Evolutionary conservation across 2,797 vertebrate genomes (phyloP).

Genomic region (Spheniscus humboldti): DNA sequence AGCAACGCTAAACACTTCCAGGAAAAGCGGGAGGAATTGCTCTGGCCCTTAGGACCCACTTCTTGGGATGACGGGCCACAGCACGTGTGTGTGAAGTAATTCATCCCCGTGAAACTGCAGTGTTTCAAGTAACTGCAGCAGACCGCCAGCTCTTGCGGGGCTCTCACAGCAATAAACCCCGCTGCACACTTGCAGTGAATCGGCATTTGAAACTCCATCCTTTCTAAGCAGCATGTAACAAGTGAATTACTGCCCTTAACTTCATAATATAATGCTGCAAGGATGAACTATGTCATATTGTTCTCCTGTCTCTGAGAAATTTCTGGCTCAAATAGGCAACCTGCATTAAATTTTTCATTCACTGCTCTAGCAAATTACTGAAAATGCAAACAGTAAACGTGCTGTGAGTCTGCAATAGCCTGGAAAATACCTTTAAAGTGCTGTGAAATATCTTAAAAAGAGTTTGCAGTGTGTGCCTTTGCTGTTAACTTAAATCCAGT

Average conservation of each 20-base stretch:
- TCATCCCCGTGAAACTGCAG: not conserved
- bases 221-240: not conserved
- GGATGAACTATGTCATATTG: not conserved
- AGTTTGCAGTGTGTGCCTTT: not conserved
- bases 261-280: not conserved
- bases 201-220: not conserved
- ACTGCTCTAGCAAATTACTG: not conserved
- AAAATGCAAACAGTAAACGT: not conserved
- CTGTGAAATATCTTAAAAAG: not conserved
- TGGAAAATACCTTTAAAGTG: not conserved
- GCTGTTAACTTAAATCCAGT: not conserved
- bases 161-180: not conserved
- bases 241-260: not conserved
- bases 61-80: too few species aligned
- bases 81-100: fast-evolving
- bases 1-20: not conserved
- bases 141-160: not conserved
- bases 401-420: not conserved
- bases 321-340: not conserved
- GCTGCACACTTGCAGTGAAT: not conserved
- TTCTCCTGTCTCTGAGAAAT: not conserved
- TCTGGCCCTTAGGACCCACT: not conserved
- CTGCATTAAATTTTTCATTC: not conserved
- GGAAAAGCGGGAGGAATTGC: not conserved
- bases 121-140: not conserved